Evolutionary conservation across 2,888 invertebrate species (phyloP), one percentile per base, ranked within the genome.

Genomic region (Halictus ligatus): DNA sequence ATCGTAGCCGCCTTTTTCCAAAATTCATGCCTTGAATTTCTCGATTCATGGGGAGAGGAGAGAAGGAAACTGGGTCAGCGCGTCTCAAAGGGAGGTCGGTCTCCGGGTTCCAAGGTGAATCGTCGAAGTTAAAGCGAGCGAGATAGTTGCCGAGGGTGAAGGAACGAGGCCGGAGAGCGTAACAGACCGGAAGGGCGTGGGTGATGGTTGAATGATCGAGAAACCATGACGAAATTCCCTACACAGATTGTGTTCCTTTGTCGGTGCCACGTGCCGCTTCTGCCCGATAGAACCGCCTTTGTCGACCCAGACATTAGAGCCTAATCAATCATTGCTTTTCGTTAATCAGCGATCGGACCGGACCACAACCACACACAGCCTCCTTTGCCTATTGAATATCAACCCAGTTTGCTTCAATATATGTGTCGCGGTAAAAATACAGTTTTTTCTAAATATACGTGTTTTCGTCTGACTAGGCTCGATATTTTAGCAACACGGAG

Each of bases 1-100:
- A 69, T 54, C 76, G 81, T 29, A 25, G 73, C 64, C 58, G 64
- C n/a, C 82, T 78, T 81, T 84, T 84, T 90, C 79, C 83, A 89
- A 90, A 89, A 89, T 89, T 90, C 81, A 90, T 88, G 81, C 82
- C 76, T 80, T 67, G 83, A 80, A 82, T 85, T 84, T 85, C 80
- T 75, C 78, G 85, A 88, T 88, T 83, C 88, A 84, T 83, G 86
- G 85, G 81, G 83, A 64, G 81, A 29, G 50, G 73, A 72, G 67
- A 1, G 54, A 21, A 54, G 54, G 54, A 10, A 90, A 90, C 81
- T 89, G 84, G 90, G 90, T 90, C 90, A 90, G 83, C 71, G 83
- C 78, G 78, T 88, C 81, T 89, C 90, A 87, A 85, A 90, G 90
- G 85, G 79, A 87, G 85, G 72, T 48, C 73, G 81, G 73, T 77